Base-by-base conservation (phyloP, 2,888 invertebrate genomes). In the Phortica okadai region DNA sequence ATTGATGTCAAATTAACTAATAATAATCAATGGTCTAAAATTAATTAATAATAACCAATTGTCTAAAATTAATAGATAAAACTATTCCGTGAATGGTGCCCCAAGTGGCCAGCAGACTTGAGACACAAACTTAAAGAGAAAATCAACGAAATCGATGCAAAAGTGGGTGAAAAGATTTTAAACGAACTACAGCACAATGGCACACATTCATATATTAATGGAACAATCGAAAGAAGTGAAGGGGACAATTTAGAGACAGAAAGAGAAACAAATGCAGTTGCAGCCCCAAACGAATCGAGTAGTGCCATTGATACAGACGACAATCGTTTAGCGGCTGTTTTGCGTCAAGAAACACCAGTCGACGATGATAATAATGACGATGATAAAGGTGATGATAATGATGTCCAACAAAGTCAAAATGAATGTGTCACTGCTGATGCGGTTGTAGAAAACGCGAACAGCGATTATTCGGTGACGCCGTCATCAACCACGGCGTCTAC, bases 21-120 rank as follows among this genome's bases (percentile, higher is more conserved):
- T 33, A 4, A 5, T 33, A 5, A 33, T 33, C 33, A 5, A 50
- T 50, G 2, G 50, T 16, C 16, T 59, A 59, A 56, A n/a, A n/a
- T 1, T n/a, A 56, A 8, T 1, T 14, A 56, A 6, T 33, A 4
- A 5, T 33, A 5, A 33, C 1, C 33, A 5, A 50, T 50, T 50
- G 50, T 16, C 16, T 59, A 59, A 16, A 59, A 62, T 62, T 25
- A 92, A 79, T 90, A 95, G 95, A 94, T 95, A 70, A 97, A 97
- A 92, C 91, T 97, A 64, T 97, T 97, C 87, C 94, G 95, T 84
- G 96, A 97, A 91, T 97, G 97, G 97, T 95, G 94, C 85, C 93
- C 94, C 16, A 94, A 94, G 83, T 97, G 97, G 97, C 93, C 94
- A 6, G 93, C 93, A 66, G 95, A 95, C 79, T 95, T 96, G 80